Base-by-base conservation (phyloP, 1,140 invertebrate genomes). In the Archivesica marissinica region DNA sequence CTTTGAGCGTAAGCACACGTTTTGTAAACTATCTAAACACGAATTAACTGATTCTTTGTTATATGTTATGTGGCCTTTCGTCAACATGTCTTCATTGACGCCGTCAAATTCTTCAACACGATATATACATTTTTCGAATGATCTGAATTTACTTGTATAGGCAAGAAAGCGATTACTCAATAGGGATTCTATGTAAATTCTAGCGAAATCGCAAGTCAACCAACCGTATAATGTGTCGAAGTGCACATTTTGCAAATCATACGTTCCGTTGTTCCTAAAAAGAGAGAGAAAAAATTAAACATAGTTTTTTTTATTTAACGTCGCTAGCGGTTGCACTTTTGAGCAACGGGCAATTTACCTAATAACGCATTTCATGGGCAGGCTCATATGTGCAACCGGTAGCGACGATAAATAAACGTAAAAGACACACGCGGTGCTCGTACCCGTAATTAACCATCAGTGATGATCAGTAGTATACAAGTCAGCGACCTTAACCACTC, bases 161-260 rank as follows among this genome's bases (percentile, higher is more conserved):
- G 35, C 3, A 33, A 79, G 56, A 47, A 79, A 79, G 6, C 25
- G 30, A 0, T 23, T 2, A 33, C 68, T 44, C 4, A 44, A 30
- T 0, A 79, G n/a, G 0, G 56, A 79, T 50, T 66, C n/a, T 6
- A 44, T 11, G 28, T 50, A 68, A 11, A 79, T 44, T 33, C 39
- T 39, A 20, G 39, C 30, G n/a, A 79, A 44, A 28, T 79, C 38
- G 25, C 77, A 79, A 0, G 77, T 68, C n/a, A 79, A 47, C 77
- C 77, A 79, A 20, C 77, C 77, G 15, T 39, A 23, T n/a, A 79
- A 13, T 13, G 59, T 66, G 9, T 68, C 77, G n/a, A 33, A 20
- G 25, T 66, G n/a, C 6, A 79, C 56, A 47, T 33, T 23, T 0
- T n/a, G 15, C 0, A 66, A 0, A 23, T 66, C 33, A 44, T 68